These are phyloP conservation scores for Hippocampus zosterae DNA, from an alignment of 2,113 vertebrate genomes.

Conservation along the genomic window DNA sequence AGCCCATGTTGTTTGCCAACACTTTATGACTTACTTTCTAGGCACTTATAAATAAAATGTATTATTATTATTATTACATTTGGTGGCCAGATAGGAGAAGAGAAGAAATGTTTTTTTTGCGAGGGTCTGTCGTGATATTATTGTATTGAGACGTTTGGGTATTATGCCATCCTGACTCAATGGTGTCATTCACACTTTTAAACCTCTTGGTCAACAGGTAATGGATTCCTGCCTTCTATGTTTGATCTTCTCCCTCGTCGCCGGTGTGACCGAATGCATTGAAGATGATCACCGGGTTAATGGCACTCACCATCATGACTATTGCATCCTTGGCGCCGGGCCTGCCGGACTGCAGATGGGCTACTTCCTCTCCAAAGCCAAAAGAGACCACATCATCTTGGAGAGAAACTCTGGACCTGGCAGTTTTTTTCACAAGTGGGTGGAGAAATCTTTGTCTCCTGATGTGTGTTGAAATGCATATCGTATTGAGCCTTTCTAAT, in stretches of 20 bases:
- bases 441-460: no score
- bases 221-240: slow-evolving; percentile 55
- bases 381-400: slow-evolving; percentile 82
- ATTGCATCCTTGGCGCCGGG: slow-evolving; percentile 90
- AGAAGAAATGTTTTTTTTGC: no score
- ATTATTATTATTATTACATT: no score
- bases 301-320: slow-evolving; percentile 70
- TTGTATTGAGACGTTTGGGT: no score
- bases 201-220: slow-evolving; percentile 34
- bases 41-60: no score
- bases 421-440: slow-evolving; percentile 86
- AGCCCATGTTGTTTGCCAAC: no score
- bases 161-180: no score
- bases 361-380: slow-evolving; percentile 80
- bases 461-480: not conserved
- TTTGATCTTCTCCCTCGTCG: slow-evolving; percentile 43
- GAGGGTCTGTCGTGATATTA: no score
- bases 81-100: no score
- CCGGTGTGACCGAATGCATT: slow-evolving; percentile 34
- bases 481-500: not conserved
- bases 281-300: slow-evolving; percentile 21
- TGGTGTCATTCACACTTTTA: not conserved
- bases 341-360: slow-evolving; percentile 89
- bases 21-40: no score
- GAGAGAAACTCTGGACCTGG: slow-evolving; percentile 81